Percentiles rank a stretch among this genome's conserved stretches.
phyloP scores from a whole-genome alignment of 2,113 vertebrate genomes.

The Taurulus bubalis region DNA sequence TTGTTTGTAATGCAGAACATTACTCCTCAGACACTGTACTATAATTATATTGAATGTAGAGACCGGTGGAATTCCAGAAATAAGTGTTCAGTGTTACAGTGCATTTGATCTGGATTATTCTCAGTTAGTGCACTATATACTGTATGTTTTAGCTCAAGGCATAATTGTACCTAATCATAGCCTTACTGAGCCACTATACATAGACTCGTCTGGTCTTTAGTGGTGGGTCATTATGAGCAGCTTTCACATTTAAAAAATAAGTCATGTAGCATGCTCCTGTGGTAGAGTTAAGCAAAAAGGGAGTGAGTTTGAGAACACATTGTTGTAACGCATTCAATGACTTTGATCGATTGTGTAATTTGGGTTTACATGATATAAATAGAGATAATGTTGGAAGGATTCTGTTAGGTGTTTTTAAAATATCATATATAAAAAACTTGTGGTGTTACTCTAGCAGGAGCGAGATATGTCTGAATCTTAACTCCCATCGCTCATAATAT shows the following conservation, averaged over 20 bases:
- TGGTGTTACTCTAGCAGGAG: no score
- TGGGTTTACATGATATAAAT: not conserved
- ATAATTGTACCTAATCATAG: not conserved
- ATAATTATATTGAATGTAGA: not conserved
- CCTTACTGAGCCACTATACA: not conserved
- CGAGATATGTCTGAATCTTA: no score
- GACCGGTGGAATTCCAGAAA: not conserved
- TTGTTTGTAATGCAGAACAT: not conserved
- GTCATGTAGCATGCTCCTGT: not conserved
- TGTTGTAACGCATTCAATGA: not conserved
- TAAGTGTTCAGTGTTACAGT: not conserved
- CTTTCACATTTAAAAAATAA: not conserved
- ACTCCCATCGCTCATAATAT: not conserved
- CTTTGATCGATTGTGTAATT: constrained; percentile 11
- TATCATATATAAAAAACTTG: not conserved
- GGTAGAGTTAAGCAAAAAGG: not conserved
- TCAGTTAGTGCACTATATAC: not conserved
- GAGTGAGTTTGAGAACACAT: not conserved
- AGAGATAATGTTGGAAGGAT: not conserved
- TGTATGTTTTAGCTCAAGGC: not conserved
- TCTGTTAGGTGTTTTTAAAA: not conserved
- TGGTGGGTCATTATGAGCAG: not conserved
- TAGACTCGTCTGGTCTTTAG: not conserved
- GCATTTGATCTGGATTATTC: not conserved
- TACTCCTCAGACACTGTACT: not conserved